Base-by-base conservation (phyloP, 2,888 invertebrate species). In the Bombylius major region DNA sequence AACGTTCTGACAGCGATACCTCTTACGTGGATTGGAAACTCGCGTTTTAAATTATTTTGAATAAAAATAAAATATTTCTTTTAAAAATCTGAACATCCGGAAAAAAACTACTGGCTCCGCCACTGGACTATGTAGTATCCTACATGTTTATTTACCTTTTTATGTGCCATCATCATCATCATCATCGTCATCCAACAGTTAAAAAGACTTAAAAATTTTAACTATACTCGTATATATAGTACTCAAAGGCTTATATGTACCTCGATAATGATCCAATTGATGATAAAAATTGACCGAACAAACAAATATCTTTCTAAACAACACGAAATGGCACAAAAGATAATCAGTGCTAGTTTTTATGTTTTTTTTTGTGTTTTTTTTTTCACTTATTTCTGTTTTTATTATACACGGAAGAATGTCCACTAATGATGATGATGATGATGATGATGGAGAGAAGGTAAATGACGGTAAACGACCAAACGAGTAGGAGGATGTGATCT, bases 361-460 rank as follows among this genome's bases (percentile, higher is more conserved):
- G 23, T 23, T 1, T 23, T 23, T 23, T 23, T 23, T 23, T 23
- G 23, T 23, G 23, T 23, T 23, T 23, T 23, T 23, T 23, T 44
- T 11, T 44, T 50, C 39, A 46, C 51, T 39, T 47, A 47, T 47
- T 48, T n/a, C 33, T 46, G 49, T 49, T 49, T 23, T 11, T 50
- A 52, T 56, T 56, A 52, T 56, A 56, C 49, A 52, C 56, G 56
- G 56, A 56, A 56, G 56, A 56, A 56, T 56, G 52, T 56, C 52
- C 52, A 56, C 56, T 56, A 56, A 56, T 56, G 56, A 56, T 46
- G 49, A 48, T 48, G 56, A 52, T 46, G 51, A 44, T 39, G 55
- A 39, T 55, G 50, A 55, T 55, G 55, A 55, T 39, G 50, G 46
- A 39, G 23, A 23, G 23, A 23, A 23, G 12, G 39, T 42, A 42